These are phyloP conservation scores for Perognathus longimembris DNA, from an alignment of 2,113 vertebrate genomes.

Conservation along the genomic window DNA sequence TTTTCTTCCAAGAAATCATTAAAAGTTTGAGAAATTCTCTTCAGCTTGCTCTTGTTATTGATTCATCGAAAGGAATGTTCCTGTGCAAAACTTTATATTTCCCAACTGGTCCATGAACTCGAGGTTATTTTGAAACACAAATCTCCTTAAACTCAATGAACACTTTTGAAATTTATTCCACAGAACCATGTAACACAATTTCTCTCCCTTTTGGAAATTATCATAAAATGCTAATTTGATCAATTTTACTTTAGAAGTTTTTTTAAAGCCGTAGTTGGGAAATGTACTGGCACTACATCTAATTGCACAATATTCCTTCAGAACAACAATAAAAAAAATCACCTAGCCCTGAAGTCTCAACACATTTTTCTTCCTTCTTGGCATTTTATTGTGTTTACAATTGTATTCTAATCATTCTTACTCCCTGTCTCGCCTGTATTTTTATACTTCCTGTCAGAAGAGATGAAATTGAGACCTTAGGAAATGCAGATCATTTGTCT, in stretches of 20 bases:
- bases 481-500: slow-evolving; percentile 28
- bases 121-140: slow-evolving; percentile 56
- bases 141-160: slow-evolving; percentile 67
- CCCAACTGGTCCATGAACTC: slow-evolving; percentile 37
- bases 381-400: slow-evolving; percentile 31
- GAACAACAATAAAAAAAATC: slow-evolving; percentile 36
- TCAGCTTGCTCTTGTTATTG: not conserved
- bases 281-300: slow-evolving; percentile 3
- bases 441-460: not conserved
- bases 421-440: not conserved
- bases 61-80: slow-evolving; percentile 19
- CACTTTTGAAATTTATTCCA: slow-evolving; percentile 54
- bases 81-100: slow-evolving; percentile 24
- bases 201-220: slow-evolving; percentile 61
- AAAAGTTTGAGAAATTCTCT: slow-evolving; percentile 32
- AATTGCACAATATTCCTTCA: slow-evolving; percentile 41
- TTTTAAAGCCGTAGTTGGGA: slow-evolving; percentile 42
- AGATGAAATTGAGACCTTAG: not conserved
- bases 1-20: not conserved
- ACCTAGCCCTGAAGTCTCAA: slow-evolving; percentile 30
- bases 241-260: slow-evolving; percentile 52
- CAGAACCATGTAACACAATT: slow-evolving; percentile 37
- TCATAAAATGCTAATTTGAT: slow-evolving; percentile 76
- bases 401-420: not conserved
- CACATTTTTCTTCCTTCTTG: slow-evolving; percentile 15